Conservation (phyloP, 2,888 invertebrate genomes). For the Bombylius major region DNA sequence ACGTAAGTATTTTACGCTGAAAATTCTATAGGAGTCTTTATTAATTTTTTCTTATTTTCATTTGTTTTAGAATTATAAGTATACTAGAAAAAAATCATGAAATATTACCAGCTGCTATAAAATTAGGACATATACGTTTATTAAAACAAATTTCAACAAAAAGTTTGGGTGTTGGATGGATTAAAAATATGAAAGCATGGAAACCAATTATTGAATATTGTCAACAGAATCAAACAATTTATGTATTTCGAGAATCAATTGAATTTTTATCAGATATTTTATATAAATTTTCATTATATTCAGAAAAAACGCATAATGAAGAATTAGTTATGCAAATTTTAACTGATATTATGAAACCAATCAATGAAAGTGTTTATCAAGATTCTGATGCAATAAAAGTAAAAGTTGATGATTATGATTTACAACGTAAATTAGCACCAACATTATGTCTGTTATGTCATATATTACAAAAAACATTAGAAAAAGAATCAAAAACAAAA, state of each 20-base stretch:
- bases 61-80: conserved; percentile 19
- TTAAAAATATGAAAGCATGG: conserved; percentile 51
- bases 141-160: conserved; percentile 48
- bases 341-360: conserved; percentile 42
- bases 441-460: conserved; percentile 44
- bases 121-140: conserved; percentile 53
- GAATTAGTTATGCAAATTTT: conserved; percentile 44
- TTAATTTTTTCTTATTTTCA: neutral
- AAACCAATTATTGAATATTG: conserved; percentile 48
- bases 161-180: conserved; percentile 50
- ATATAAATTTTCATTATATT: conserved; percentile 37
- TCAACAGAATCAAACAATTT: conserved; percentile 55
- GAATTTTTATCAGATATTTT: conserved; percentile 48
- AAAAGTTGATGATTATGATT: conserved; percentile 39
- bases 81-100: neutral
- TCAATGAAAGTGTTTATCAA: conserved; percentile 43
- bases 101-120: conserved; percentile 42
- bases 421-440: conserved; percentile 43
- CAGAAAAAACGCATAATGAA: conserved; percentile 37
- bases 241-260: conserved; percentile 54
- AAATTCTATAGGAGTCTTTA: neutral
- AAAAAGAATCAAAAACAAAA: conserved; percentile 33
- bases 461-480: conserved; percentile 41
- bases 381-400: conserved; percentile 23
- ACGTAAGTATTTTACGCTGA: conserved; percentile 19